These are phyloP conservation scores for Yponomeuta evonymella DNA, from an alignment of 2,888 invertebrate genomes.

Conservation along the genomic window DNA sequence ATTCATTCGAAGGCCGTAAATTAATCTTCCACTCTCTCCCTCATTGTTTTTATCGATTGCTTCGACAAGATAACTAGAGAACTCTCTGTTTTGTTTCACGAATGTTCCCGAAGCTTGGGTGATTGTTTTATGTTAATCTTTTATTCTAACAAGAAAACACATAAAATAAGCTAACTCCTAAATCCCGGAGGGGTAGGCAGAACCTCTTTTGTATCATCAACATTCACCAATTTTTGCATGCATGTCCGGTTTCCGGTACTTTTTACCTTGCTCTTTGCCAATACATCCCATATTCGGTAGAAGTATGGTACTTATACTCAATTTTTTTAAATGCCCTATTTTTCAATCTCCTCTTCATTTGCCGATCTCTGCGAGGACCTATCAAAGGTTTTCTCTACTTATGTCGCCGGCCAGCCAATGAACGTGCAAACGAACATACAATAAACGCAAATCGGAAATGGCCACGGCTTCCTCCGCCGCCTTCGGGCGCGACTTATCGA, in stretches of 20 bases:
- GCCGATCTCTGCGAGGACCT: neutral
- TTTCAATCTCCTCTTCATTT: too few relatives aligned
- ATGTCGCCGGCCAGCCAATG: neutral
- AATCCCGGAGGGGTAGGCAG: too few relatives aligned
- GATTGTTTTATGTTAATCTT: neutral
- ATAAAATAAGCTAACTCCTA: too few relatives aligned
- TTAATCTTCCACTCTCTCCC: conserved; percentile 51
- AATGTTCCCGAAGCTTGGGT: neutral
- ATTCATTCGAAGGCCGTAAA: conserved; percentile 53
- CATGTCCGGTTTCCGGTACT: too few relatives aligned
- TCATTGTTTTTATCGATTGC: conserved; percentile 12
- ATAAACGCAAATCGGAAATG: conserved; percentile 44
- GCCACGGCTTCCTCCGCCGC: conserved; percentile 43
- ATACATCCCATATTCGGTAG: too few relatives aligned
- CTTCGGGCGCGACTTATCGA: conserved; percentile 33
- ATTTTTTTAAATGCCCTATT: too few relatives aligned
- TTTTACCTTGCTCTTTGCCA: too few relatives aligned
- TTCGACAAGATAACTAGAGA: conserved; percentile 3
- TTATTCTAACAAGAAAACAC: too few relatives aligned
- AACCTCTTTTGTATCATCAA: too few relatives aligned
- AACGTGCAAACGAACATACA: conserved; percentile 19
- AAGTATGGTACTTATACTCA: too few relatives aligned
- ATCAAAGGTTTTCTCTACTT: neutral
- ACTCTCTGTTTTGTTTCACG: conserved; percentile 6
- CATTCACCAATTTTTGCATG: too few relatives aligned